phyloP scores from a whole-genome alignment of 1,140 invertebrate genomes.

The Drosophila grimshawi region DNA sequence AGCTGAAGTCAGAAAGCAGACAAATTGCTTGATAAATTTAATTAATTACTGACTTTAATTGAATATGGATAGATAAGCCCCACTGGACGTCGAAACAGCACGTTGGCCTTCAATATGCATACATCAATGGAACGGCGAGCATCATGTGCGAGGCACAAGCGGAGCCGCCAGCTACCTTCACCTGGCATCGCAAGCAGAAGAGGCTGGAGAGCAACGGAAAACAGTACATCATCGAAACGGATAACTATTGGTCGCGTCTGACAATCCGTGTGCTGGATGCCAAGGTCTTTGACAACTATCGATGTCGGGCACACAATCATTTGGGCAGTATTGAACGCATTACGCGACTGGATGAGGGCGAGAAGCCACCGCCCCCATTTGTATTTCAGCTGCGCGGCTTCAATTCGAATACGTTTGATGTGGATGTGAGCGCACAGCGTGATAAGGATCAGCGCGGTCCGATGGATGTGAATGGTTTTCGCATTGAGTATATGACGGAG shows the following conservation, averaged over 20 bases:
- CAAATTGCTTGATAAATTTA: neutral
- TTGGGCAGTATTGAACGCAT: constrained; percentile 85
- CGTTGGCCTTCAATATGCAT: constrained; percentile 81
- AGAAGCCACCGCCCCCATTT: constrained; percentile 85
- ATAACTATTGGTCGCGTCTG: constrained; percentile 79
- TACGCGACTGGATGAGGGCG: constrained; percentile 85
- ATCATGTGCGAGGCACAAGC: constrained; percentile 86
- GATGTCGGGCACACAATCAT: constrained; percentile 85
- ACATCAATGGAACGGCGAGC: constrained; percentile 85
- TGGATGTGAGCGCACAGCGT: constrained; percentile 77
- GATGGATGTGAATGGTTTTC: constrained; percentile 83
- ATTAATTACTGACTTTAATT: neutral
- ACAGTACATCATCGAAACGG: constrained; percentile 73
- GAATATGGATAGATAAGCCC: constrained; percentile 84
- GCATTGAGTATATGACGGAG: constrained; percentile 80
- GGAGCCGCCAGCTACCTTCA: constrained; percentile 86
- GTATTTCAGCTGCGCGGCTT: constrained; percentile 78
- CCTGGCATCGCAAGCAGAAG: constrained; percentile 85
- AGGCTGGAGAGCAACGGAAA: constrained; percentile 72
- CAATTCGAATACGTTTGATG: constrained; percentile 84
- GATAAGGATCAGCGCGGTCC: constrained; percentile 44
- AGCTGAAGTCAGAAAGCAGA: constrained; percentile 10
- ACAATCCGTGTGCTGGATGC: constrained; percentile 85
- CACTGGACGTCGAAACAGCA: constrained; percentile 75
- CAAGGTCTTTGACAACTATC: constrained; percentile 85